Evolutionary conservation across 64 coral and sea anemone genomes (phyloP), one percentile per base, ranked within the genome.

Genomic region (Montipora foliosa): DNA sequence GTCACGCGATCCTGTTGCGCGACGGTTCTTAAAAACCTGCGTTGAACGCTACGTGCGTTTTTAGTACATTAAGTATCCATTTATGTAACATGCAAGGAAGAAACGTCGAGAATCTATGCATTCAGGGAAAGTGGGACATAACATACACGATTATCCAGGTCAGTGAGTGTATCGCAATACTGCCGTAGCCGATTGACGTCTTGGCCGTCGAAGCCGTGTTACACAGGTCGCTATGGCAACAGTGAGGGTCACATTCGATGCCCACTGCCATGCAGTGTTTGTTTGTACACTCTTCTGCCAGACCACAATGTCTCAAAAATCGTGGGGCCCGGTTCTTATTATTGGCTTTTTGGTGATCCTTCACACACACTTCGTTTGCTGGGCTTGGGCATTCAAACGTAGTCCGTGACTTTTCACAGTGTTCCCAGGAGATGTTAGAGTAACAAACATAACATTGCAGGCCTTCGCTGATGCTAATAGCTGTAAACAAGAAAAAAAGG

Each of bases 221-320:
- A 44, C 79, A 86, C 8, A 86, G 46, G 66, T 86, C 82, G 17
- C 17, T 13, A 71, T 86, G 82, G 17, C 82, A 86, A 70, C 82
- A 86, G 5, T 86, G 8, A 19, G 19, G 3, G 7, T 20, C 44
- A 21, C 82, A 86, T 0, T 10, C 17, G 19, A 0, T 49, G 8
- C 17, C 37, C 1, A 0, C 3, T 49, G 5, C 5, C 10, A 70
- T 0, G 66, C 82, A 86, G 82, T 72, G 1, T 49, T 72, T 72
- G 46, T 72, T 3, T 10, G 82, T 86, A 7, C 82, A 86, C 16
- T 12, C 46, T 1, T 51, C 19, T 47, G 66, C 46, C 19, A 5
- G 1, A 8, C 61, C 66, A 72, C 82, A 86, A 5, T 20, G 10
- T 47, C 2, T 71, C 8, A 6, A 1, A 86, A 86, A 86, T 37